These are phyloP conservation scores for Vespertilio murinus DNA, from an alignment of 2,797 vertebrate genomes.

Conservation along the genomic window DNA sequence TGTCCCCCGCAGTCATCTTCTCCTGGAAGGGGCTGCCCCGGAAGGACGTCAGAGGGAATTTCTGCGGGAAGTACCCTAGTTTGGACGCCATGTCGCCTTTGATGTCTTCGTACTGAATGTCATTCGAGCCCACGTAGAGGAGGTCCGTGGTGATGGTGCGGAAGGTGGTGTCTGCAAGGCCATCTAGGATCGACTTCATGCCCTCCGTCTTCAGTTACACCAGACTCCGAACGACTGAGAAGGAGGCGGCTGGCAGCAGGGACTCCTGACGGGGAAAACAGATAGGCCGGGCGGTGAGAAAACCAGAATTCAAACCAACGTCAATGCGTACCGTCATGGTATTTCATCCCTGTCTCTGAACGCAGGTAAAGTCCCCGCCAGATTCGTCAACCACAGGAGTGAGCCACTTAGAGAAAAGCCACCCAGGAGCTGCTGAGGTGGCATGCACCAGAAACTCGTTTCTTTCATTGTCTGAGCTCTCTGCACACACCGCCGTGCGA, in stretches of 20 bases:
- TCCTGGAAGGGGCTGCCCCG: slow-evolving; percentile 93
- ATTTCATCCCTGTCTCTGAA: not conserved
- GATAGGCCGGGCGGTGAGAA: slow-evolving; percentile 76
- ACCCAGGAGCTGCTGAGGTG: slow-evolving; percentile 37
- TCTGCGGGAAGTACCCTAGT: slow-evolving; percentile 91
- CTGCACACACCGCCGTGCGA: not conserved
- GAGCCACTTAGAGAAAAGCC: slow-evolving; percentile 37
- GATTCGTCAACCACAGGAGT: slow-evolving; percentile 5
- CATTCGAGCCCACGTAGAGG: slow-evolving; percentile 94
- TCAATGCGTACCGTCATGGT: not conserved
- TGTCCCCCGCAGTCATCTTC: slow-evolving; percentile 93
- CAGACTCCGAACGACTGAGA: slow-evolving; percentile 72
- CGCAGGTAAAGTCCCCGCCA: slow-evolving; percentile 7
- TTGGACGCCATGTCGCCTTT: slow-evolving; percentile 88
- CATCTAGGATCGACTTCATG: slow-evolving; percentile 98
- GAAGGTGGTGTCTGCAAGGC: slow-evolving; percentile 98
- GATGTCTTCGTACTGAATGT: slow-evolving; percentile 93
- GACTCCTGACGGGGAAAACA: slow-evolving; percentile 80
- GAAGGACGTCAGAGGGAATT: slow-evolving; percentile 94
- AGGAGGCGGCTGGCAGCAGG: slow-evolving; percentile 68
- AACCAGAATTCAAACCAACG: not conserved
- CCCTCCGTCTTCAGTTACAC: slow-evolving; percentile 84
- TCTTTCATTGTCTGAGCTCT: not conserved
- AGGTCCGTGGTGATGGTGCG: slow-evolving; percentile 98
- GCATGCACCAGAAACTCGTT: not conserved